Conservation (phyloP, 2,888 invertebrate species). For the Steinernema hermaphroditum region DNA sequence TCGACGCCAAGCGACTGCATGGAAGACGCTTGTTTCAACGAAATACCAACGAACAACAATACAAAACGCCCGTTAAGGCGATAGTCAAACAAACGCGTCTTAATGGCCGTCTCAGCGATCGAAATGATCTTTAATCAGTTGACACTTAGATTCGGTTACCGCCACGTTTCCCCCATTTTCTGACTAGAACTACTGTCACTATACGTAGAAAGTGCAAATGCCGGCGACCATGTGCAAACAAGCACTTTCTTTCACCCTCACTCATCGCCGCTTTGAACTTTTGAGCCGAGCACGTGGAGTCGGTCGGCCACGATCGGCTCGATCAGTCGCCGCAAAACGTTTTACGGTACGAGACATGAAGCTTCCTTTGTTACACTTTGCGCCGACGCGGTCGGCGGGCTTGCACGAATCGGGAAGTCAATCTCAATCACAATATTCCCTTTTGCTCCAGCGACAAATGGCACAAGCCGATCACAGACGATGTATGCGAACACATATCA, state of each 20-base stretch:
- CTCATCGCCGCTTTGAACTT: not conserved
- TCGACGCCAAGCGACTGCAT: not conserved
- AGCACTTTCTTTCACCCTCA: not conserved
- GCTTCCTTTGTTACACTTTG: not conserved
- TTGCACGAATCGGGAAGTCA: too few species aligned
- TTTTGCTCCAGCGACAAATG: too few species aligned
- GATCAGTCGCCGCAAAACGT: not conserved
- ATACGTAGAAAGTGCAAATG: too few species aligned
- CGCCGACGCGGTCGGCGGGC: too few species aligned
- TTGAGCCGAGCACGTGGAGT: not conserved
- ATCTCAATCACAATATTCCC: too few species aligned
- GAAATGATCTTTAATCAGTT: not conserved
- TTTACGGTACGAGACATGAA: not conserved
- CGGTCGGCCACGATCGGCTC: not conserved
- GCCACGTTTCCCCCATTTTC: not conserved
- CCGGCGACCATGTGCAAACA: too few species aligned
- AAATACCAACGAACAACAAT: slow-evolving; percentile 16
- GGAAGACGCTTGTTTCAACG: not conserved
- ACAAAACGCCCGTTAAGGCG: not conserved
- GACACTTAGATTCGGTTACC: not conserved
- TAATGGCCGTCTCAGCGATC: not conserved
- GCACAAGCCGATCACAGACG: too few species aligned
- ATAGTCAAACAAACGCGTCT: slow-evolving; percentile 4
- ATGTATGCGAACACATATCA: too few species aligned
- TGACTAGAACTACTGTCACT: too few species aligned